Evolutionary conservation across 2,888 invertebrate genomes (phyloP).

Genomic region (Polydesmus complanatus): DNA sequence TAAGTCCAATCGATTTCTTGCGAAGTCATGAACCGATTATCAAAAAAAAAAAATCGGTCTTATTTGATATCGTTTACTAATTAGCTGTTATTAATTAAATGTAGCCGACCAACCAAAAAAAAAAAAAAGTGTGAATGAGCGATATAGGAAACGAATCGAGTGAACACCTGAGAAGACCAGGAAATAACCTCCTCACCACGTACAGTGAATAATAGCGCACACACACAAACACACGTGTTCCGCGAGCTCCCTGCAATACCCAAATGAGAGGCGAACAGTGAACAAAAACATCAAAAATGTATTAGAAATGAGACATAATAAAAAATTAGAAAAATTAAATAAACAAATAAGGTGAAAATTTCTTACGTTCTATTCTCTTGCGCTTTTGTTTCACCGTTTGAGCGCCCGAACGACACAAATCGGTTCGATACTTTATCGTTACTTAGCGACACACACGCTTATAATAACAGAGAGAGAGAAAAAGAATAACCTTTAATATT

Average conservation of each 20-base stretch:
- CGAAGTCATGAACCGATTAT: not conserved
- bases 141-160: no score
- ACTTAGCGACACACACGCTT: not conserved
- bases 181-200: not conserved
- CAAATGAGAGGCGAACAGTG: not conserved
- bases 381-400: not conserved
- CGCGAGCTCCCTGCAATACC: no score
- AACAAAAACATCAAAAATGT: not conserved
- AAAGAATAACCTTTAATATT: no score
- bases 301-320: not conserved
- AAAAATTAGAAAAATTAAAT: not conserved
- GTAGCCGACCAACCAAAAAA: no score
- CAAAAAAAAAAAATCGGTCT: not conserved
- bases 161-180: not conserved
- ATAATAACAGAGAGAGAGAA: not conserved
- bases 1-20: conserved; percentile 7
- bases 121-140: no score
- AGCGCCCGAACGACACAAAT: not conserved
- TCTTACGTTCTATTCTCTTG: not conserved
- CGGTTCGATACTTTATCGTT: not conserved
- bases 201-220: no score
- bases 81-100: no score
- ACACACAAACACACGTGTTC: no score
- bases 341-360: not conserved
- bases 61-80: no score